Evolutionary conservation across 2,888 invertebrate genomes (phyloP).

Genomic region (Epistrophe eligans): DNA sequence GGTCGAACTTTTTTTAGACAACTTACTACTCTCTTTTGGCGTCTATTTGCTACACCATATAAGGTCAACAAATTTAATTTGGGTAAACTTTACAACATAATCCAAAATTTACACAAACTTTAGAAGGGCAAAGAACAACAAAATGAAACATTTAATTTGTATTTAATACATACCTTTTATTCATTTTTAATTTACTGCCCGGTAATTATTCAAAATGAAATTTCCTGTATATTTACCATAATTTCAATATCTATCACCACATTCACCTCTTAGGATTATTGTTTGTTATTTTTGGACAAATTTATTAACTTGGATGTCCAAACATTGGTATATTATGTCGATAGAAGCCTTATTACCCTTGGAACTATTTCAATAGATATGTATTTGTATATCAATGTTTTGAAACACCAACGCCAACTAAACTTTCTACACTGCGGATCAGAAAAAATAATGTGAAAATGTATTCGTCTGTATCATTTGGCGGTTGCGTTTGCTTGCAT

Average conservation of each 20-base stretch:
- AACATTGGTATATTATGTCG: neutral
- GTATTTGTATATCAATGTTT: constrained; percentile 63
- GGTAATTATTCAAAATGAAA: neutral
- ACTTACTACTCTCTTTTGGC: too few relatives aligned
- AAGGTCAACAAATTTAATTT: too few relatives aligned
- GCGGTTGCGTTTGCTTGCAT: constrained; percentile 21
- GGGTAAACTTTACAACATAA: too few relatives aligned
- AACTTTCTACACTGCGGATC: constrained; percentile 11
- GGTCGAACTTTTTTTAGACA: too few relatives aligned
- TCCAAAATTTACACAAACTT: too few relatives aligned
- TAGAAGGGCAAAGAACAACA: too few relatives aligned
- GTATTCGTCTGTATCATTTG: constrained; percentile 36
- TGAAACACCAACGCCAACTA: neutral
- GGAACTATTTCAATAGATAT: constrained; percentile 34
- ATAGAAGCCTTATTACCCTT: constrained; percentile 29
- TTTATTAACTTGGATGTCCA: constrained; percentile 56
- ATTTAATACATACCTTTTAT: neutral
- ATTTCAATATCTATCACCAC: neutral
- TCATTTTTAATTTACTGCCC: neutral
- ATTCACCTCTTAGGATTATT: neutral
- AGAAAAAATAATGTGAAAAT: constrained; percentile 47
- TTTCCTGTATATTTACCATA: neutral
- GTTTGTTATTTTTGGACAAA: constrained; percentile 38
- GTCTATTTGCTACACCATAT: too few relatives aligned
- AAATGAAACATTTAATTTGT: too few relatives aligned